Percentiles rank a stretch among this genome's conserved stretches.
Evolutionary conservation across 1,140 invertebrate species (phyloP).

Genomic region (Melanaphis sacchari): DNA sequence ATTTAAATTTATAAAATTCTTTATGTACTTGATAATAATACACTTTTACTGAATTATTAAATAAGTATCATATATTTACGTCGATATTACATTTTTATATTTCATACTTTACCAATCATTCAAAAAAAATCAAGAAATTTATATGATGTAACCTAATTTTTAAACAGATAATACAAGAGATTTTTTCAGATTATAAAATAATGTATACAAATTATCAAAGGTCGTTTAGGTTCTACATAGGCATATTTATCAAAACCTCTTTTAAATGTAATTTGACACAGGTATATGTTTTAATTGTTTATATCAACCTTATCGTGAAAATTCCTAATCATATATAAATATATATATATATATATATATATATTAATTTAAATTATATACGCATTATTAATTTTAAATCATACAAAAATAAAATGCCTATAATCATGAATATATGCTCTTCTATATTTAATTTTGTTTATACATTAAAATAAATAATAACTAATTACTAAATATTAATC

Average conservation of each 20-base stretch:
- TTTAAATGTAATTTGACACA: neutral
- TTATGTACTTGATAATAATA: neutral
- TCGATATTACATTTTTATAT: neutral
- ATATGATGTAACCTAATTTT: neutral
- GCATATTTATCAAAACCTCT: neutral
- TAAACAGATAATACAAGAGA: neutral
- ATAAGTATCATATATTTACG: neutral
- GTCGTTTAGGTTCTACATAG: neutral
- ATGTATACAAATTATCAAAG: neutral
- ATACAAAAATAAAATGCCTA: neutral
- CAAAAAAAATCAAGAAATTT: slow-evolving; percentile 1
- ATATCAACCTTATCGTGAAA: neutral
- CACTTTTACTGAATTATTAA: neutral
- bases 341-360: too few relatives aligned
- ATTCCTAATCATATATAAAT: neutral
- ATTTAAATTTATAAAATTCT: neutral
- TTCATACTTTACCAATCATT: neutral
- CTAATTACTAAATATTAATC: neutral
- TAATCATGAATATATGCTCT: neutral
- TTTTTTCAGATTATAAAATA: slow-evolving; percentile 22
- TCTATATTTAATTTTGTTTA: neutral
- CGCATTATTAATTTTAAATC: neutral
- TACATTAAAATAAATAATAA: neutral
- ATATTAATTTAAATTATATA: neutral
- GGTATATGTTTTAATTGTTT: neutral